Conservation (phyloP, 2,888 invertebrate genomes). For the Epinotia demarniana region DNA sequence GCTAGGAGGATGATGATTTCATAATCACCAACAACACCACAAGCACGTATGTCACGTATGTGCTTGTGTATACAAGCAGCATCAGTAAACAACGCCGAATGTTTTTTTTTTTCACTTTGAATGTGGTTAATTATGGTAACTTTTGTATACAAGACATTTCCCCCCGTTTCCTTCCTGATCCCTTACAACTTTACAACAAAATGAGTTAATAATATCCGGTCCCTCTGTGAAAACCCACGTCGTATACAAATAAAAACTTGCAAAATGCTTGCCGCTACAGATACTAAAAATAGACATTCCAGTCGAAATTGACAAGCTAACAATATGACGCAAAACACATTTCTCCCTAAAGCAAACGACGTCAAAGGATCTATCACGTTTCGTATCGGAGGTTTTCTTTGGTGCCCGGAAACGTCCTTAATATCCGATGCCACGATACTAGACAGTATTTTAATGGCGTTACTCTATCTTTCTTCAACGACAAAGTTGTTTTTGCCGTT, state of each 20-base stretch:
- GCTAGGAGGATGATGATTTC: too few relatives aligned
- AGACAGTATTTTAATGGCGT: slow-evolving; percentile 44
- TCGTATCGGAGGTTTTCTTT: slow-evolving; percentile 32
- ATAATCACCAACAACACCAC: too few relatives aligned
- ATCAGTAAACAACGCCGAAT: too few relatives aligned
- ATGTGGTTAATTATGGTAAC: not conserved
- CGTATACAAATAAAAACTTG: not conserved
- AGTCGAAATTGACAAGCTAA: slow-evolving; percentile 1
- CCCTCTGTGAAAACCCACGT: not conserved
- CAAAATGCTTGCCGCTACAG: not conserved
- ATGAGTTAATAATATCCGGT: not conserved
- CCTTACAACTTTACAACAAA: not conserved
- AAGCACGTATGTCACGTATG: too few relatives aligned
- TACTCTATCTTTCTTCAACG: slow-evolving; percentile 34
- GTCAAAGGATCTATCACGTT: slow-evolving; percentile 30
- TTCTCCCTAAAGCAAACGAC: slow-evolving; percentile 6
- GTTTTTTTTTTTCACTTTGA: too few relatives aligned
- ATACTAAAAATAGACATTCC: not conserved
- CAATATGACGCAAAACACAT: slow-evolving; percentile 1
- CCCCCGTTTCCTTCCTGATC: not conserved
- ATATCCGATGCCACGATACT: slow-evolving; percentile 40
- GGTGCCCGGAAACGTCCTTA: slow-evolving; percentile 32
- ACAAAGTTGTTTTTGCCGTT: slow-evolving; percentile 23
- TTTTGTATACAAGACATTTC: not conserved
- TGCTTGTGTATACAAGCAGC: too few relatives aligned